Evolutionary conservation across 2,888 invertebrate species (phyloP), one percentile per base, ranked within the genome.

Genomic region (Dorcus hopei): DNA sequence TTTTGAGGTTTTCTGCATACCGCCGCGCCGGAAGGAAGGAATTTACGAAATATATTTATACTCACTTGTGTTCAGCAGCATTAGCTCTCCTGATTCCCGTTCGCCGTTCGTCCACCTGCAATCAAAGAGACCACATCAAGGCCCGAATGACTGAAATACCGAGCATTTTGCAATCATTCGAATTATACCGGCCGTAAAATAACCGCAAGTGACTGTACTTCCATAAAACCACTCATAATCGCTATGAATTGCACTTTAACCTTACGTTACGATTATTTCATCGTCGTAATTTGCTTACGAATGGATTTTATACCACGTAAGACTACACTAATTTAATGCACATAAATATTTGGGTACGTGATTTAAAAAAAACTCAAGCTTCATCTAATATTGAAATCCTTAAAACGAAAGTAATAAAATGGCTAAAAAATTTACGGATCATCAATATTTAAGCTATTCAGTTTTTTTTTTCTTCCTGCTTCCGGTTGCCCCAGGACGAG

Each of bases 21-120:
- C 19, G 19, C 2, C 19, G 19, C 19, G 19, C 2, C 19, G 19
- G 19, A 19, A 19, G 19, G 19, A 19, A 33, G 26, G 26, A 33
- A 33, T 33, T 33, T 33, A 33, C 26, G 26, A 33, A 33, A 33
- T 33, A 33, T 7, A 33, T 33, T 33, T 33, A 33, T 61, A 72
- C 75, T 70, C 68, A 75, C 76, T 75, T 74, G 63, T 69, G 71
- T 67, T 76, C 76, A 62, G 67, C 76, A 62, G 67, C 65, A 64
- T 65, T 62, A 61, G 65, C 63, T 70, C 70, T 70, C 66, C 74
- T 72, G 62, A 71, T 70, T 66, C 72, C 72, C 52, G 67, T 69
- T 66, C 73, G 68, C 56, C 72, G 70, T 62, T 75, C 75, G 68
- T 76, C 76, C 67, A 74, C 75, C 76, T 76, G 74, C 61, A 76